Percentiles rank a stretch among this genome's conserved stretches.
Evolutionary conservation across 2,113 vertebrate species (phyloP).

Genomic region (Cinclus cinclus): DNA sequence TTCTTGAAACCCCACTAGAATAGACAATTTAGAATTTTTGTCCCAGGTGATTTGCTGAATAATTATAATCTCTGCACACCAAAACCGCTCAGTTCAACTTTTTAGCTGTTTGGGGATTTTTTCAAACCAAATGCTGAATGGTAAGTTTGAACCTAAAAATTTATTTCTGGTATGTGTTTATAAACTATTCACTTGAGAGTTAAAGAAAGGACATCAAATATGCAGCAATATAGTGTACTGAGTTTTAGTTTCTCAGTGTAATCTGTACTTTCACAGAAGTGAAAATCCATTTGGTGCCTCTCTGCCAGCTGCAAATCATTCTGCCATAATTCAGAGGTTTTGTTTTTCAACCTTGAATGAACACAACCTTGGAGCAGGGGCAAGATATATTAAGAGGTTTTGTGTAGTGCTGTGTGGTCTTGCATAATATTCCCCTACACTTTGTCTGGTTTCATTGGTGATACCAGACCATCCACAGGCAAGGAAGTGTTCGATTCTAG

Average conservation of each 20-base stretch:
- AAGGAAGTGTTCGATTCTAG: not conserved
- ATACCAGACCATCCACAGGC: not conserved
- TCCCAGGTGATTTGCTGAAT: not conserved
- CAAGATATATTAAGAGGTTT: not conserved
- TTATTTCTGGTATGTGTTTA: not conserved
- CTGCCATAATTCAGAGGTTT: not conserved
- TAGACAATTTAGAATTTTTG: not conserved
- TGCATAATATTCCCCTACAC: not conserved
- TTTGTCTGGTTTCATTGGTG: not conserved
- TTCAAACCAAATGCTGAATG: not conserved
- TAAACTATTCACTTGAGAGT: not conserved
- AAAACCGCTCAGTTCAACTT: not conserved
- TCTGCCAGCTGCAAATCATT: not conserved
- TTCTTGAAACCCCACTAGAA: not conserved
- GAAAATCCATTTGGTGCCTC: not conserved
- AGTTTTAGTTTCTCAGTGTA: not conserved
- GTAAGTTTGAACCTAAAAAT: not conserved
- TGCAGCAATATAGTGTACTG: not conserved
- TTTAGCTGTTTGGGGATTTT: not conserved
- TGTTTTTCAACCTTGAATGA: not conserved
- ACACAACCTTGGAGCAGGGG: not conserved
- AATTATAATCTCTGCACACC: not conserved
- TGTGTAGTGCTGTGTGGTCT: not conserved
- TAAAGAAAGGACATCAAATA: not conserved
- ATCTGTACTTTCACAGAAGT: not conserved